A percentile compares a stretch with the other conserved stretches of the same genome.
These are phyloP conservation scores for Buathra laborator DNA, from an alignment of 2,888 invertebrate genomes.

Conservation along the genomic window DNA sequence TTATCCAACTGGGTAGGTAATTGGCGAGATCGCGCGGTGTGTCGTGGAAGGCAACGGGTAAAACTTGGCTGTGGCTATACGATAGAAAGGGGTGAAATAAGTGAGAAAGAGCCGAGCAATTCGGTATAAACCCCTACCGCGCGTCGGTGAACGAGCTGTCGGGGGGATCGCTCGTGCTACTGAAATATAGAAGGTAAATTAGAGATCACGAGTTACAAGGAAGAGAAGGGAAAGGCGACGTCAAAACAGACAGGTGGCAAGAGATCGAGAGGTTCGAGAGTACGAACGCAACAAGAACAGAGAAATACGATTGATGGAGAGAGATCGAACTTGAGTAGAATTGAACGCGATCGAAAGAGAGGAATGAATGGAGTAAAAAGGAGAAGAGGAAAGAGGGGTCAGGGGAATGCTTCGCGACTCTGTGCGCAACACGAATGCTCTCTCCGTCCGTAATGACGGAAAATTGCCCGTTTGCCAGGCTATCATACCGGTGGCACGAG, in stretches of 20 bases:
- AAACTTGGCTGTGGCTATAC: not conserved
- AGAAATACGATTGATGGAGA: not conserved
- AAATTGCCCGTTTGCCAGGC: slow-evolving; percentile 78
- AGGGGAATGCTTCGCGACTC: not conserved
- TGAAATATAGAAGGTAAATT: slow-evolving; percentile 60
- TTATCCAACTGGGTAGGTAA: slow-evolving; percentile 74
- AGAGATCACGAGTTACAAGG: slow-evolving; percentile 44
- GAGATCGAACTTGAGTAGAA: slow-evolving; percentile 3
- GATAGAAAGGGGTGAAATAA: slow-evolving; percentile 16
- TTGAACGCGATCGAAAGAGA: not conserved
- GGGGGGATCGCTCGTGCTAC: slow-evolving; percentile 13
- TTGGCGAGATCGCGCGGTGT: slow-evolving; percentile 73
- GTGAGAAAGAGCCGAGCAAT: slow-evolving; percentile 27
- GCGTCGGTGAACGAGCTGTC: slow-evolving; percentile 22
- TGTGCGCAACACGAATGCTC: slow-evolving; percentile 39
- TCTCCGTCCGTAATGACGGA: slow-evolving; percentile 77
- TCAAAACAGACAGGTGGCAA: slow-evolving; percentile 41
- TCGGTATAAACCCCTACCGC: not conserved
- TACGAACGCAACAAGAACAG: slow-evolving; percentile 16
- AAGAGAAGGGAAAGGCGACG: not conserved
- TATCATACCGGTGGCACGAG: slow-evolving; percentile 66
- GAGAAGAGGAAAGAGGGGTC: slow-evolving; percentile 2
- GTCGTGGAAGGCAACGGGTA: slow-evolving; percentile 39
- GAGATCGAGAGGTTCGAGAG: slow-evolving; percentile 49
- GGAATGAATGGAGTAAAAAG: not conserved